A percentile compares a stretch with the other conserved stretches of the same genome.
phyloP scores from a whole-genome alignment of 2,888 invertebrate genomes.

The Sinelater perroti region DNA sequence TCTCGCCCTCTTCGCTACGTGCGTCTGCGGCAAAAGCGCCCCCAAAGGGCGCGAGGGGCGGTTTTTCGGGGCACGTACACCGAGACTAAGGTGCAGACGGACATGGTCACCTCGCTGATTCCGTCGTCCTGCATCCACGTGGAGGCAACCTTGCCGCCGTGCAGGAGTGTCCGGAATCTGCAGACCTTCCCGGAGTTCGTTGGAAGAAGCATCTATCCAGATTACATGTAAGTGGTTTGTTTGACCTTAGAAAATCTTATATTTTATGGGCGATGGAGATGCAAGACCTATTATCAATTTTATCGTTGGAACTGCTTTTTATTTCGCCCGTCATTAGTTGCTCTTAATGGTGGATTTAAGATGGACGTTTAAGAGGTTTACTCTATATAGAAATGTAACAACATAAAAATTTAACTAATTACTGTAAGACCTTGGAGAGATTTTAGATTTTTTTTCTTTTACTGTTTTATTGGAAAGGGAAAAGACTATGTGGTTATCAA shows the following conservation, averaged over 20 bases:
- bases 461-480: no score
- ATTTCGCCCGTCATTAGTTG: no score
- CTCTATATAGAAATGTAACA: no score
- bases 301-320: no score
- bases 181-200: constrained; percentile 49
- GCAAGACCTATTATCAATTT: no score
- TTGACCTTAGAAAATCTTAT: neutral
- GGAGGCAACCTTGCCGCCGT: constrained; percentile 56
- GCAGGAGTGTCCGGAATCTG: constrained; percentile 55
- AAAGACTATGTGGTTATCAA: no score
- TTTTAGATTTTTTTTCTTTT: no score
- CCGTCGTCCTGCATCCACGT: constrained; percentile 60
- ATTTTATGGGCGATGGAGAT: neutral
- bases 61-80: constrained; percentile 50
- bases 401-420: no score
- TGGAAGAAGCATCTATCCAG: constrained; percentile 22
- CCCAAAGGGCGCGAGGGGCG: constrained; percentile 36
- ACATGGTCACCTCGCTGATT: constrained; percentile 52
- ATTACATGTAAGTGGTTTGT: constrained; percentile 30
- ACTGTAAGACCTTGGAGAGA: no score
- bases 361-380: no score
- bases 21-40: constrained; percentile 19
- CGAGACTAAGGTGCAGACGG: constrained; percentile 49
- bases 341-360: no score
- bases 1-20: neutral